Evolutionary conservation across 2,113 vertebrate species (phyloP), one percentile per base, ranked within the genome.

Genomic region (Dipodomys spectabilis): DNA sequence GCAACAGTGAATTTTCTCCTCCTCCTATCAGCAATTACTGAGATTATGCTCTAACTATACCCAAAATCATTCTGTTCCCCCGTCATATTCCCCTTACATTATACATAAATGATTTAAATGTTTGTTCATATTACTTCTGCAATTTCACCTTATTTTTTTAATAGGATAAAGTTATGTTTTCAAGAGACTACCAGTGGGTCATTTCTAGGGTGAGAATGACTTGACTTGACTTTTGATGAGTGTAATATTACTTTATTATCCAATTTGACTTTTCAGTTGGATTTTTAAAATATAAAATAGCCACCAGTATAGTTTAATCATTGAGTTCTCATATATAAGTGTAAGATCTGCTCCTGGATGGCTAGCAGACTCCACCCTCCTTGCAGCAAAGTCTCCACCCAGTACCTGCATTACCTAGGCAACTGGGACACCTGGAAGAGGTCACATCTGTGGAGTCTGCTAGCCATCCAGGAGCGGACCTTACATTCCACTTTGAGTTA

Each of bases 301-400:
- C 18, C 39, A 82, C 4, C 27, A 74, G 16, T 6, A 44, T 16
- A 65, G 13, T 86, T 93, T 78, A 39, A 18, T 90, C 68, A 86
- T 39, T 82, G 65, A 87, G 44, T 87, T 79, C 32, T 93, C 82
- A 60, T 23, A 90, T 45, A 57, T 78, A 83, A n/a, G n/a, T n/a
- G n/a, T n/a, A n/a, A n/a, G n/a, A n/a, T n/a, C n/a, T n/a, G n/a
- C n/a, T n/a, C n/a, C n/a, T n/a, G n/a, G n/a, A n/a, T n/a, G n/a
- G n/a, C n/a, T n/a, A n/a, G n/a, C n/a, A n/a, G n/a, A n/a, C n/a
- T n/a, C n/a, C n/a, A n/a, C n/a, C n/a, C n/a, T n/a, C n/a, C n/a
- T n/a, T n/a, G n/a, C n/a, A n/a, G n/a, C n/a, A n/a, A n/a, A n/a
- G n/a, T n/a, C n/a, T n/a, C n/a, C n/a, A n/a, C n/a, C n/a, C n/a